These are phyloP conservation scores for Achlya flavicornis DNA, from an alignment of 2,888 invertebrate genomes.

Conservation along the genomic window DNA sequence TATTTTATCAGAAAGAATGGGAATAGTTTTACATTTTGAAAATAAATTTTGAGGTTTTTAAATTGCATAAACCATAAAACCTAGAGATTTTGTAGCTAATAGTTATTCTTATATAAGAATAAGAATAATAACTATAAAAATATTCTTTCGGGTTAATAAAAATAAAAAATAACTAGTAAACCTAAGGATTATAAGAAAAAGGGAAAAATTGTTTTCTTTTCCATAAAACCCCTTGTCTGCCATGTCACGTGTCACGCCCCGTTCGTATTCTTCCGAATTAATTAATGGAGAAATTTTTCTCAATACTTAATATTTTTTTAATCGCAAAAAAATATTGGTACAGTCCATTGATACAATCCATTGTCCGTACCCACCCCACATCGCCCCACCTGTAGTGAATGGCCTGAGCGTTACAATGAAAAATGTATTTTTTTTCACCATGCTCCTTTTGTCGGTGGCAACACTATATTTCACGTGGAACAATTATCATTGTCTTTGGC, in stretches of 20 bases:
- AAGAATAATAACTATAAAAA: no score
- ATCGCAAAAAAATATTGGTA: slow-evolving; percentile 66
- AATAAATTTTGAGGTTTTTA: no score
- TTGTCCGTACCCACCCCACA: slow-evolving; percentile 77
- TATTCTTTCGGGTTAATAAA: no score
- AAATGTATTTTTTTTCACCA: slow-evolving; percentile 73
- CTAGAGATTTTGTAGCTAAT: no score
- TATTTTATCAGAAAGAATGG: no score
- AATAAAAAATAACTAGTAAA: no score
- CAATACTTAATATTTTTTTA: slow-evolving; percentile 61
- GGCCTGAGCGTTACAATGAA: slow-evolving; percentile 73
- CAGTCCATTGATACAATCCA: slow-evolving; percentile 77
- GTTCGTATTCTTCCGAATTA: slow-evolving; percentile 51
- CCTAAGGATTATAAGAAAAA: no score
- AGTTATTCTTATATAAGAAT: no score
- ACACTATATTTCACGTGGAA: slow-evolving; percentile 82
- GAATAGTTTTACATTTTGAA: no score
- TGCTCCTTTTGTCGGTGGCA: slow-evolving; percentile 79
- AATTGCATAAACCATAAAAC: no score
- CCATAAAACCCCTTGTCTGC: background rate
- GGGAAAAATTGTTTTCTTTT: no score
- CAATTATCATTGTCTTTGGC: slow-evolving; percentile 84
- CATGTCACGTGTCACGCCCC: slow-evolving; percentile 43
- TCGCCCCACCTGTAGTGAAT: slow-evolving; percentile 79
- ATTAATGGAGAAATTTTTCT: slow-evolving; percentile 68